These are phyloP conservation scores for Tichodroma muraria DNA, from an alignment of 2,113 vertebrate genomes.

Conservation along the genomic window DNA sequence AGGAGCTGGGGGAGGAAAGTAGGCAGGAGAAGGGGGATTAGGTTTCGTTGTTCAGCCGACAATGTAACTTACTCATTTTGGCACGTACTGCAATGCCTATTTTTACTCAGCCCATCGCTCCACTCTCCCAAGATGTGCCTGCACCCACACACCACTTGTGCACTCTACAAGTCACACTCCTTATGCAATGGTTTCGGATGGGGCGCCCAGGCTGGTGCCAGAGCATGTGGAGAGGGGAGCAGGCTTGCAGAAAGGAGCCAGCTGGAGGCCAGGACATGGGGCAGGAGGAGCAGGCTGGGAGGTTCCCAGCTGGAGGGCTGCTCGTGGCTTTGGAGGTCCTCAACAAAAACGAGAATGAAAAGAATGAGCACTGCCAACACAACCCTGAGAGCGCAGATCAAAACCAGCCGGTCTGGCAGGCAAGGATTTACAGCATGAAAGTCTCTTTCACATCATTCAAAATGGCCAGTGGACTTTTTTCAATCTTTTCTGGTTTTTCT, in stretches of 20 bases:
- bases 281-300: fast-evolving
- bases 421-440: neutral
- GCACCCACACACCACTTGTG: slow-evolving; percentile 47
- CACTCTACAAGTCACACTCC: neutral
- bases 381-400: neutral
- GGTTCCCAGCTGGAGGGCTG: neutral
- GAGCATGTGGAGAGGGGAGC: neutral
- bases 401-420: neutral
- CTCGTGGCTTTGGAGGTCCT: neutral
- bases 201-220: neutral
- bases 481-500: no score
- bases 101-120: slow-evolving; percentile 26
- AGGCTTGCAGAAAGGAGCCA: neutral
- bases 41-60: neutral
- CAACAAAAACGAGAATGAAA: neutral
- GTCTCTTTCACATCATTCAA: neutral
- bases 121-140: neutral
- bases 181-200: neutral
- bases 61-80: slow-evolving; percentile 11
- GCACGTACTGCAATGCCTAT: neutral
- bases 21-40: neutral
- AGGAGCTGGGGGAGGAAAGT: slow-evolving; percentile 25
- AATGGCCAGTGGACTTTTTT: neutral
- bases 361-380: neutral
- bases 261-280: neutral